Evolutionary conservation across 2,113 vertebrate species (phyloP).

Genomic region (Lanius ludovicianus): DNA sequence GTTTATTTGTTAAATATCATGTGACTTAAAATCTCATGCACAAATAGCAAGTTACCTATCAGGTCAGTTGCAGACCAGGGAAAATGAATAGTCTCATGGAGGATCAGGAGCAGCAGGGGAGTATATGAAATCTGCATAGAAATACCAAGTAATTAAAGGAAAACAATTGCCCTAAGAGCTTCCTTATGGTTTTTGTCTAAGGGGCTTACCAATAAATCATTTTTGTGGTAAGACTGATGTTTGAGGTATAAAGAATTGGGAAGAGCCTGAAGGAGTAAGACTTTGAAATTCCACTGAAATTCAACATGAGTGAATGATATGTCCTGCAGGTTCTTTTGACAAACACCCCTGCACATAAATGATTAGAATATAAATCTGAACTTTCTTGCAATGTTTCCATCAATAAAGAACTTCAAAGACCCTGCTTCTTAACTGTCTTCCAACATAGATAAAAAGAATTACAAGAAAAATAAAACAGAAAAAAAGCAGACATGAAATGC

Average conservation of each 20-base stretch:
- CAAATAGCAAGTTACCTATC: not conserved
- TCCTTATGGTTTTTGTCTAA: not conserved
- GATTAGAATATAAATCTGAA: not conserved
- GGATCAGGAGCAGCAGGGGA: not conserved
- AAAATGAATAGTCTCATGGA: not conserved
- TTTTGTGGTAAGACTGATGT: not conserved
- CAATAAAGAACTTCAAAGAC: not conserved
- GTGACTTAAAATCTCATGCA: not conserved
- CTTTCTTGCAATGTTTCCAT: not conserved
- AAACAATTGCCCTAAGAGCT: not conserved
- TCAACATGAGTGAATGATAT: not conserved
- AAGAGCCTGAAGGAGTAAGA: not conserved
- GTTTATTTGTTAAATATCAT: not conserved
- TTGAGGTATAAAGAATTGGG: not conserved
- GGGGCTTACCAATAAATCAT: not conserved
- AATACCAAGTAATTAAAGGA: not conserved
- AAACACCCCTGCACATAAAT: not conserved
- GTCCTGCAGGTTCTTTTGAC: not conserved
- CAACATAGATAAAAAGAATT: not conserved
- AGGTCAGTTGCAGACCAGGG: not conserved
- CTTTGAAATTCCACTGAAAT: not conserved
- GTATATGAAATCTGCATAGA: not conserved
- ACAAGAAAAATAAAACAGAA: not conserved
- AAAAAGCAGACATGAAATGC: not conserved
- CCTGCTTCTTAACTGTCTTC: not conserved